Percentiles rank a stretch among this genome's conserved stretches.
Evolutionary conservation across 1,140 invertebrate genomes (phyloP).

Genomic region (Drosophila gunungcola): DNA sequence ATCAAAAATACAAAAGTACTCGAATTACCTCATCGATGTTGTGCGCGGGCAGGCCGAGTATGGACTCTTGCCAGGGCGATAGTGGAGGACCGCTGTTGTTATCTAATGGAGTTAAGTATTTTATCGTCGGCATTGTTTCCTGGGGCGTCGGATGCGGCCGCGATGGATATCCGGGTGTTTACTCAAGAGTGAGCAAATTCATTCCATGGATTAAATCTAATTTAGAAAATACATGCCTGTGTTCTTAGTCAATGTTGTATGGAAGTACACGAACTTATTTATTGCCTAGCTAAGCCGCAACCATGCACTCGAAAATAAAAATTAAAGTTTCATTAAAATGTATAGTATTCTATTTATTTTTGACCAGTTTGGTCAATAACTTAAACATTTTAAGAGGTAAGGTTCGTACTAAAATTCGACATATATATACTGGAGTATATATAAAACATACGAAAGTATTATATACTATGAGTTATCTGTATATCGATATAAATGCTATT

Average conservation of each 20-base stretch:
- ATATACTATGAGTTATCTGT: conserved; percentile 14
- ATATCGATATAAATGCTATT: conserved; percentile 4
- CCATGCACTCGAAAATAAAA: conserved; percentile 20
- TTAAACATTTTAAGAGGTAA: too few relatives aligned
- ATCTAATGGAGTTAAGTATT: conserved; percentile 89
- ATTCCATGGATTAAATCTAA: conserved; percentile 84
- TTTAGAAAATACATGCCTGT: conserved; percentile 83
- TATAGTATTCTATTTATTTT: too few relatives aligned
- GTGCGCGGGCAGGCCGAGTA: conserved; percentile 90
- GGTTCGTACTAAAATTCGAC: too few relatives aligned
- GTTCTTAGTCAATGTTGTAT: conserved; percentile 66
- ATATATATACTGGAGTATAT: conserved; percentile 10
- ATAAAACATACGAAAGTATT: neutral
- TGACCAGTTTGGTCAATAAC: neutral
- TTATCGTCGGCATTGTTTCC: conserved; percentile 90
- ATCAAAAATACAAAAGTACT: conserved; percentile 92
- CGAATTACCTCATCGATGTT: conserved; percentile 93
- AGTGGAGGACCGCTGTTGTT: conserved; percentile 92
- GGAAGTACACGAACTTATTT: conserved; percentile 36
- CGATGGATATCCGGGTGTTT: conserved; percentile 86
- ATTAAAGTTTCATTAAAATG: conserved; percentile 24
- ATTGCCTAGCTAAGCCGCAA: conserved; percentile 34
- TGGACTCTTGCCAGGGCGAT: conserved; percentile 94
- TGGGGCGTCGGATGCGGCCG: conserved; percentile 90
- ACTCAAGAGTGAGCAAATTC: conserved; percentile 84